Evolutionary conservation across 2,888 invertebrate genomes (phyloP), one percentile per base, ranked within the genome.

Genomic region (Luperina testacea): DNA sequence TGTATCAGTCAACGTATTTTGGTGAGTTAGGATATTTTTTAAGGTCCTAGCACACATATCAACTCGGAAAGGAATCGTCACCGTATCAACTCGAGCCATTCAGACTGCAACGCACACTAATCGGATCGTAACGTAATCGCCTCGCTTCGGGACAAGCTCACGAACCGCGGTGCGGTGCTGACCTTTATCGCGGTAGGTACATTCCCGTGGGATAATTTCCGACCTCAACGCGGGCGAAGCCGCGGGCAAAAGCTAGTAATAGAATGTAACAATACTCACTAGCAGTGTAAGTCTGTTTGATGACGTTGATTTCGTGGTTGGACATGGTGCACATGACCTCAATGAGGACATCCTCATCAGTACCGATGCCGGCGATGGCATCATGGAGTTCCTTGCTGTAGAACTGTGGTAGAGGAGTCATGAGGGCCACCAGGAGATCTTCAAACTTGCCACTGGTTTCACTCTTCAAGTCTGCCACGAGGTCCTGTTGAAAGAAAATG

Each of bases 381-480:
- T 98, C 97, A 90, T 98, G 98, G 51, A 99, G 94, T 93, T 99
- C 98, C 91, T 97, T 98, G 9, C 98, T 98, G 93, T 99, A 98
- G 94, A 97, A 99, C 92, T 99, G 98, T 0, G 98, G 98, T 67
- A 98, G 96, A 0, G 98, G 98, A 45, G 98, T 98, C 98, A 99
- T 98, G 82, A 99, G 95, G 0, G 98, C 98, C 13, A 99, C 96
- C 0, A 99, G 93, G 0, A 98, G 97, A 82, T 98, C 98, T 92
- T 99, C 98, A 92, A 99, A 99, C 91, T 98, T 98, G 7, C 99
- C 99, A 88, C 98, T 98, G 38, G 99, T 97, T 95, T 99, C 99
- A 88, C 98, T 98, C 94, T 98, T 99, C 88, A 99, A 95, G 89
- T 99, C 98, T 65, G 98, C 98, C 70, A 98, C 97, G 48, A 99